A percentile compares a stretch with the other conserved stretches of the same genome.
Conservation (phyloP, 2,888 invertebrate genomes). For the Drosophila differens region DNA sequence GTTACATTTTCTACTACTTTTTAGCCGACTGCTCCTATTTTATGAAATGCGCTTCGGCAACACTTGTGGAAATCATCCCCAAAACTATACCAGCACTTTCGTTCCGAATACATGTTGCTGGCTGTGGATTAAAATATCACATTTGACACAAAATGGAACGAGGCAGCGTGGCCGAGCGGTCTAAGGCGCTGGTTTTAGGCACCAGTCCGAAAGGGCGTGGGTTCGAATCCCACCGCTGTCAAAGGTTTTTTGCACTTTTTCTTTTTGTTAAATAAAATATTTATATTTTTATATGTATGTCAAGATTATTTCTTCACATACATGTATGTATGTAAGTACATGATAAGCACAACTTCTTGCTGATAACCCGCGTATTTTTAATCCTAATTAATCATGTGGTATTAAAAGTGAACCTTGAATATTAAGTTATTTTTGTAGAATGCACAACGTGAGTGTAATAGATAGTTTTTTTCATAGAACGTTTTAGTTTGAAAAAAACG, state of each 20-base stretch:
- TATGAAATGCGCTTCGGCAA: constrained; percentile 38
- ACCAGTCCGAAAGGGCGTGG: constrained; percentile 86
- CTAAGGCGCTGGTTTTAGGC: constrained; percentile 86
- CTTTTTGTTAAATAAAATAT: constrained; percentile 13
- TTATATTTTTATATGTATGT: not conserved
- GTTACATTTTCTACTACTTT: constrained; percentile 14
- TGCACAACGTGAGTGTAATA: not conserved
- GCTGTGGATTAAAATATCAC: constrained; percentile 15
- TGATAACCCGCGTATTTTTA: not conserved
- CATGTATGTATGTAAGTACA: not conserved
- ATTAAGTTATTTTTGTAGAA: not conserved
- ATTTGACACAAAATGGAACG: constrained; percentile 83
- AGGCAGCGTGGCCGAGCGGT: constrained; percentile 86
- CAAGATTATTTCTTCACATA: not conserved
- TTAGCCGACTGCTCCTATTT: constrained; percentile 23
- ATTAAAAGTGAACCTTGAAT: no score
- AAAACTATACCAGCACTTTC: constrained; percentile 60
- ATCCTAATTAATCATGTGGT: not conserved
- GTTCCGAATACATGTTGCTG: not conserved
- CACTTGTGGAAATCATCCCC: constrained; percentile 66
- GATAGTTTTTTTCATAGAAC: constrained; percentile 26
- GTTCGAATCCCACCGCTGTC: constrained; percentile 86
- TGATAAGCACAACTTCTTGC: not conserved
- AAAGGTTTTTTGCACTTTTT: constrained; percentile 54
- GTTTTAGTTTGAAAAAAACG: constrained; percentile 8